phyloP scores from a whole-genome alignment of 2,113 vertebrate species.

The Elaphurus davidianus region DNA sequence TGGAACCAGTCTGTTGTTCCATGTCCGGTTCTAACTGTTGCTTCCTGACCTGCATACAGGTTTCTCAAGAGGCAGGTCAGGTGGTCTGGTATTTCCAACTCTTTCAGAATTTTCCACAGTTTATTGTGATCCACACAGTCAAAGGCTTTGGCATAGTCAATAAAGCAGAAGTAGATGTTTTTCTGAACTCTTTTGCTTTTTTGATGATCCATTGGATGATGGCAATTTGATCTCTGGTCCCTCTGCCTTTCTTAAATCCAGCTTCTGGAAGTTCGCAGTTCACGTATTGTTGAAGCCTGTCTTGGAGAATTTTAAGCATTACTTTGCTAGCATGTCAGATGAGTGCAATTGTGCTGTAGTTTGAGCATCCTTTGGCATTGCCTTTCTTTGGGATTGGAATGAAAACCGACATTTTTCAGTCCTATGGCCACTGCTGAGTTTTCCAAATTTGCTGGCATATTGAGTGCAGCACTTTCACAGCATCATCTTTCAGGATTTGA shows the following conservation, averaged over 20 bases:
- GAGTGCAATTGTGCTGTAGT: too few relatives aligned
- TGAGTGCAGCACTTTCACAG: too few relatives aligned
- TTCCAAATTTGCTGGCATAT: too few relatives aligned
- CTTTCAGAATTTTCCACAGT: not conserved
- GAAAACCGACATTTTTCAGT: too few relatives aligned
- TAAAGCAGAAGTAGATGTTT: not conserved
- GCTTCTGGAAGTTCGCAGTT: not conserved
- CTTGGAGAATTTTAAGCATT: too few relatives aligned
- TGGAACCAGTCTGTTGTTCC: not conserved
- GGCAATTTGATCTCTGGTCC: not conserved
- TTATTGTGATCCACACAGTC: not conserved
- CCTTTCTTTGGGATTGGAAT: too few relatives aligned
- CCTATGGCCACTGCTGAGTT: too few relatives aligned
- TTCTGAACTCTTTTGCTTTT: not conserved
- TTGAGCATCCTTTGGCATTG: too few relatives aligned
- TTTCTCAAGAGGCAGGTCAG: not conserved
- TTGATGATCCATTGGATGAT: accelerated
- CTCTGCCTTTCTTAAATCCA: not conserved
- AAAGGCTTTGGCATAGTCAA: not conserved
- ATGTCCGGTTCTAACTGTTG: not conserved
- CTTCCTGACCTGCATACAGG: not conserved
- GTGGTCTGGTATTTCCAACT: not conserved
- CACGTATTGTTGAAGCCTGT: not conserved
- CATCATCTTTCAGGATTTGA: too few relatives aligned
- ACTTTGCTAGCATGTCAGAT: too few relatives aligned